Evolutionary conservation across 2,113 vertebrate species (phyloP), one percentile per base, ranked within the genome.

Genomic region (Panthera leo): DNA sequence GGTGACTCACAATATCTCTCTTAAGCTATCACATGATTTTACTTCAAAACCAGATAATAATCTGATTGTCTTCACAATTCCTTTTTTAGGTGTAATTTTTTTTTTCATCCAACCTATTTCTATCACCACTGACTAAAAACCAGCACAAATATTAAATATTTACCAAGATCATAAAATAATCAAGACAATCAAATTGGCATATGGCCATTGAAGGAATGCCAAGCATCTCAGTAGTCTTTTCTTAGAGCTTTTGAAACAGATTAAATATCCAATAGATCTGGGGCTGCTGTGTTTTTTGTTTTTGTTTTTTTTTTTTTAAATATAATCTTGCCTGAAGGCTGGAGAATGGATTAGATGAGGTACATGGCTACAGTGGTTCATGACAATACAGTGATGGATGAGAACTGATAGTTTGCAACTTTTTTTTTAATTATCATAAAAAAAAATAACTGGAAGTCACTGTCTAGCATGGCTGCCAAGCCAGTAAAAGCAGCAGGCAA

Each of bases 341-440:
- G 21, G 48, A 19, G 75, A 88, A 96, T 78, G 36, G 42, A 82
- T 78, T 92, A 93, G 63, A 78, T 78, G 63, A 93, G 42, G 73
- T 27, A 48, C 36, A 18, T 76, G 71, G 19, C 27, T 84, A n/a
- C 45, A 75, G 31, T 75, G 68, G 67, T 79, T 85, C 36, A 53
- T 91, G 92, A 91, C 23, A 95, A 96, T 27, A 51, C 31, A 93
- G 68, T 96, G 94, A 96, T 94, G 21, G 61, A 85, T 92, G 45
- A 94, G n/a, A 48, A 92, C 70, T 92, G 93, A 95, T 63, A 98
- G 95, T 80, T 96, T 92, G 78, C 96, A 97, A 76, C n/a, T 61
- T 71, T 68, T 21, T 91, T 93, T 94, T 94, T 98, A 93, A 51
- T 82, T 97, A 29, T 83, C 84, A 93, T 84, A 48, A 92, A 85